These are phyloP conservation scores for Campylorhamphus procurvoides DNA, from an alignment of 2,113 vertebrate genomes.

Conservation along the genomic window DNA sequence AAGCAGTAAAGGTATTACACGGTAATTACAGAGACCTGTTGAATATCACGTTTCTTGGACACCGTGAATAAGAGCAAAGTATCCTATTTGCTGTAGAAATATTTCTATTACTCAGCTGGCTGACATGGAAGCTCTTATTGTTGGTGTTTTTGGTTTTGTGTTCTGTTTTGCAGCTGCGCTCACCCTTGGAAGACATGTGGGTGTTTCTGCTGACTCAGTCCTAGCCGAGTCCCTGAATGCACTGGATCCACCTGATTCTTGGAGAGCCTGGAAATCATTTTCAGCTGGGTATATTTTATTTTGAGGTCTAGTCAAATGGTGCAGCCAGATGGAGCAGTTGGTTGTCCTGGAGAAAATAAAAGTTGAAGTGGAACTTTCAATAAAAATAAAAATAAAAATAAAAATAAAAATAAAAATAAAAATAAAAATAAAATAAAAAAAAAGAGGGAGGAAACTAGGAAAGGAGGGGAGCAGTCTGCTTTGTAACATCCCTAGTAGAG, in stretches of 20 bases:
- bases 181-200: background rate
- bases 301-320: background rate
- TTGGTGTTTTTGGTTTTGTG: constrained; percentile 52
- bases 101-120: constrained; percentile 49
- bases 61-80: background rate
- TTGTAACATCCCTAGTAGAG: background rate
- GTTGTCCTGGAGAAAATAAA: background rate
- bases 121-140: constrained; percentile 32
- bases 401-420: background rate
- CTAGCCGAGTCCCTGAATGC: background rate
- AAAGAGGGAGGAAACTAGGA: background rate
- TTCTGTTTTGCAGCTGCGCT: constrained; percentile 51
- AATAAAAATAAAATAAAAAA: no score
- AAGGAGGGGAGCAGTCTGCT: background rate
- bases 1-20: background rate
- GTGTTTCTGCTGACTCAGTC: constrained; percentile 50
- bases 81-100: constrained; percentile 20
- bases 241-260: background rate
- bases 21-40: background rate
- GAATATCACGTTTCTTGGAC: background rate
- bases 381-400: background rate
- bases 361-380: background rate
- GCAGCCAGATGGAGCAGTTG: background rate
- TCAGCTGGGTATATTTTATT: background rate
- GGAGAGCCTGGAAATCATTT: constrained; percentile 48